Conservation (phyloP, 2,888 invertebrate species). For the Synergus japonicus region DNA sequence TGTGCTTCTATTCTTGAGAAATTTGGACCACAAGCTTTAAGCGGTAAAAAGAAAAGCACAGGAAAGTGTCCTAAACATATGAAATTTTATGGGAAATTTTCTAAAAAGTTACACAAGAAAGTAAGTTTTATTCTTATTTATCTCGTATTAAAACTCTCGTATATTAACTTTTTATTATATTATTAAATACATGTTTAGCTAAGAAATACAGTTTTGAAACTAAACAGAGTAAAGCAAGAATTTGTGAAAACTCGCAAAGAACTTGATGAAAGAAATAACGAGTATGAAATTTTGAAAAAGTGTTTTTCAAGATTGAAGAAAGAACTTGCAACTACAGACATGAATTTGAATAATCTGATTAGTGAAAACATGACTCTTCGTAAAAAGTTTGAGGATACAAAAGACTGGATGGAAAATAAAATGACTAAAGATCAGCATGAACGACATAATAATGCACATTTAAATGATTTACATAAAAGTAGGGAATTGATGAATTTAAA, state of each 20-base stretch:
- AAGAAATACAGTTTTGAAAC: slow-evolving; percentile 48
- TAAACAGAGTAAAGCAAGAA: slow-evolving; percentile 57
- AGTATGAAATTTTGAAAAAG: slow-evolving; percentile 54
- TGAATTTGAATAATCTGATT: slow-evolving; percentile 59
- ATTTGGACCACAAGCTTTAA: slow-evolving; percentile 50
- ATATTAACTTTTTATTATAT: background rate
- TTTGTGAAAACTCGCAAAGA: slow-evolving; percentile 47
- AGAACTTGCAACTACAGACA: slow-evolving; percentile 57
- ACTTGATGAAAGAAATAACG: slow-evolving; percentile 53
- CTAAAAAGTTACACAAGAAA: slow-evolving; percentile 55
- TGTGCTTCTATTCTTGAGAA: slow-evolving; percentile 60
- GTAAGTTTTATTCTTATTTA: slow-evolving; percentile 46
- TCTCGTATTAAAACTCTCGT: background rate
- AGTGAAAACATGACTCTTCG: slow-evolving; percentile 58
- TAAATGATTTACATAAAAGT: slow-evolving; percentile 56
- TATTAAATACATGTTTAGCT: slow-evolving; percentile 51
- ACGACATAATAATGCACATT: slow-evolving; percentile 51
- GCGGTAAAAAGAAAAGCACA: slow-evolving; percentile 6
- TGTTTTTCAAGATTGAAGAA: slow-evolving; percentile 57
- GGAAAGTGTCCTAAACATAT: slow-evolving; percentile 44
- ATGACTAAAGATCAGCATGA: slow-evolving; percentile 57
- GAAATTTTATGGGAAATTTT: slow-evolving; percentile 52
- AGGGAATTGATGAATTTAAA: slow-evolving; percentile 60
- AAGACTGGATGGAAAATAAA: slow-evolving; percentile 58
- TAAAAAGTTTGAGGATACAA: slow-evolving; percentile 61